These are phyloP conservation scores for Phalacrocorax brasilianus DNA, from an alignment of 2,113 vertebrate species.

Conservation along the genomic window DNA sequence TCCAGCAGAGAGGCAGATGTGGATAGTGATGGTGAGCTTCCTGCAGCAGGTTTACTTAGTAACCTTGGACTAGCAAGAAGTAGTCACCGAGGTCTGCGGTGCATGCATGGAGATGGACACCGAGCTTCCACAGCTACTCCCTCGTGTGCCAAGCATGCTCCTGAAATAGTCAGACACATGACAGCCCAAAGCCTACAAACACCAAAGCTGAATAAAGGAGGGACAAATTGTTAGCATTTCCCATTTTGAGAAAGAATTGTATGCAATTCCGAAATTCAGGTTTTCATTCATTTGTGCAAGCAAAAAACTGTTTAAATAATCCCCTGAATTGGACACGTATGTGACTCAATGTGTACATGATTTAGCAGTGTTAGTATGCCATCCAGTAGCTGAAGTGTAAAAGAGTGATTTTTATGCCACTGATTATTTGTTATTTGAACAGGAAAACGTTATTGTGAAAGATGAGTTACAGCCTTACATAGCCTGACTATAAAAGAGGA, in stretches of 20 bases:
- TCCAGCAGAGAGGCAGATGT: not conserved
- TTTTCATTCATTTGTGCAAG: not conserved
- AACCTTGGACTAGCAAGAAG: not conserved
- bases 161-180: not conserved
- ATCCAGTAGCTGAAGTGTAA: not conserved
- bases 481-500: not conserved
- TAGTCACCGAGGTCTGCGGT: not conserved
- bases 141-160: accelerated
- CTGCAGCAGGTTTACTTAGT: not conserved
- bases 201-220: not conserved
- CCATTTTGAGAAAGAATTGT: not conserved
- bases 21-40: not conserved
- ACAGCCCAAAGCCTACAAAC: not conserved
- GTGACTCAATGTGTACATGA: not conserved
- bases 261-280: not conserved
- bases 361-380: not conserved
- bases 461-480: not conserved
- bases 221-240: not conserved
- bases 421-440: not conserved
- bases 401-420: not conserved
- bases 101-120: not conserved
- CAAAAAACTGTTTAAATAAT: not conserved
- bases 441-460: not conserved
- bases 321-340: not conserved
- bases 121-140: not conserved